Percentiles rank a stretch among this genome's conserved stretches.
Evolutionary conservation across 2,888 invertebrate species (phyloP).

Genomic region (Campoletis raptor): DNA sequence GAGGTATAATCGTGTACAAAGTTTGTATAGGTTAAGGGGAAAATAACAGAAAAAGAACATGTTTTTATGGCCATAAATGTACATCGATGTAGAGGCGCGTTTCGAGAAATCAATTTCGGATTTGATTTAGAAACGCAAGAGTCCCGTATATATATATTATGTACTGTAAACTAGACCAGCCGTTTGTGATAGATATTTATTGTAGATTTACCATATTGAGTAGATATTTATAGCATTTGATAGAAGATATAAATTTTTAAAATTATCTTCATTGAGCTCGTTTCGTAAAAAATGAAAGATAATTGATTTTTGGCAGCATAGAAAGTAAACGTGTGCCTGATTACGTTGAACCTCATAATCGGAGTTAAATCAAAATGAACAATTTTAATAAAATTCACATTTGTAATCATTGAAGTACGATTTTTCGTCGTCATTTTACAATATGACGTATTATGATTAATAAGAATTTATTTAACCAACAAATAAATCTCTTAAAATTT

Average conservation of each 20-base stretch:
- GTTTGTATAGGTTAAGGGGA: conserved; percentile 44
- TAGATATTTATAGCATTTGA: conserved; percentile 75
- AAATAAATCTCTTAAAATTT: background rate
- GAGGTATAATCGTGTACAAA: conserved; percentile 50
- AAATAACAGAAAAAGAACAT: conserved; percentile 23
- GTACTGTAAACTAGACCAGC: conserved; percentile 75
- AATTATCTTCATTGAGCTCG: conserved; percentile 47
- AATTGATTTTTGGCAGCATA: conserved; percentile 38
- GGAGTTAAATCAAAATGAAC: background rate
- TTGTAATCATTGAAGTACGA: background rate
- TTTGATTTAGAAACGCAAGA: conserved; percentile 58
- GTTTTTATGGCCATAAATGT: conserved; percentile 62
- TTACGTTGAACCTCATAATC: conserved; percentile 37
- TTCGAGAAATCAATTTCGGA: conserved; percentile 67
- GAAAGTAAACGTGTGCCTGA: conserved; percentile 4
- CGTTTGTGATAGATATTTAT: conserved; percentile 84
- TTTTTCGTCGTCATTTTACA: background rate
- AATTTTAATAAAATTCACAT: background rate
- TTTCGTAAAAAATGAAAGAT: conserved; percentile 22
- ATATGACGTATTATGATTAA: background rate
- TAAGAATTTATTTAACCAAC: background rate
- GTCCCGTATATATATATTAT: conserved; percentile 53
- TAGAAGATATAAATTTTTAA: conserved; percentile 52
- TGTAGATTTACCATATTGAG: conserved; percentile 78
- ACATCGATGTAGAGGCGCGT: conserved; percentile 59